These are phyloP conservation scores for Lepidocyrtinus sp. DNA, from an alignment of 2,888 invertebrate species.

Conservation along the genomic window DNA sequence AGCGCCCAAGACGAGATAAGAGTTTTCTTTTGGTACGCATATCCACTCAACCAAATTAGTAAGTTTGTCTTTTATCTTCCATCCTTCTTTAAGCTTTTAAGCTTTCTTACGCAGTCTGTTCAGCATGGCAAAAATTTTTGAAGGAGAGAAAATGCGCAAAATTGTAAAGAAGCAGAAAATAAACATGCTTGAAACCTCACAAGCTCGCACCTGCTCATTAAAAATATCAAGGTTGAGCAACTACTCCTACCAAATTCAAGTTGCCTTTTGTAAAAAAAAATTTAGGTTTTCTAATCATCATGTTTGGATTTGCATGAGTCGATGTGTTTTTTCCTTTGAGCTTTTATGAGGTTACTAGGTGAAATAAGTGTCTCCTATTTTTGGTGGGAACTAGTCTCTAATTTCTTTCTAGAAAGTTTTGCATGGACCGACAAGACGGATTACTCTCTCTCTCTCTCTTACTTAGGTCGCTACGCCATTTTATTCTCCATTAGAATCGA, in stretches of 20 bases:
- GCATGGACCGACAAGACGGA: constrained; percentile 57
- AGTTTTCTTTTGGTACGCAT: neutral
- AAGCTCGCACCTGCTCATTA: too few species aligned
- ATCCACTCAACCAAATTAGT: neutral
- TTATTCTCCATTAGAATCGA: constrained; percentile 43
- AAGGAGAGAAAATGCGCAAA: constrained; percentile 8
- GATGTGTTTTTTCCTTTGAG: neutral
- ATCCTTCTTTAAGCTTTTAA: neutral
- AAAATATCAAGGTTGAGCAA: too few species aligned
- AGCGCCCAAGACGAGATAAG: neutral
- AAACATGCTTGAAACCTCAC: too few species aligned
- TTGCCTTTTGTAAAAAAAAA: too few species aligned
- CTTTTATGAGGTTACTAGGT: neutral
- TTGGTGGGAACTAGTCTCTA: too few species aligned
- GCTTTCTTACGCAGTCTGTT: neutral
- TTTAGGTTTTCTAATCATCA: too few species aligned
- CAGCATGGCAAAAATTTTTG: neutral
- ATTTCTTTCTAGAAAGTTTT: constrained; percentile 43
- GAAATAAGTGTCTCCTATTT: too few species aligned
- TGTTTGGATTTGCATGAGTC: constrained; percentile 4
- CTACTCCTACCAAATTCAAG: too few species aligned
- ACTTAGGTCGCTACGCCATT: constrained; percentile 18
- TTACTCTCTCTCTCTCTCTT: constrained; percentile 56
- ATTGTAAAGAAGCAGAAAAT: neutral
- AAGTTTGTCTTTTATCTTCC: neutral